Evolutionary conservation across 2,113 vertebrate genomes (phyloP).

Genomic region (Alouatta palliata): DNA sequence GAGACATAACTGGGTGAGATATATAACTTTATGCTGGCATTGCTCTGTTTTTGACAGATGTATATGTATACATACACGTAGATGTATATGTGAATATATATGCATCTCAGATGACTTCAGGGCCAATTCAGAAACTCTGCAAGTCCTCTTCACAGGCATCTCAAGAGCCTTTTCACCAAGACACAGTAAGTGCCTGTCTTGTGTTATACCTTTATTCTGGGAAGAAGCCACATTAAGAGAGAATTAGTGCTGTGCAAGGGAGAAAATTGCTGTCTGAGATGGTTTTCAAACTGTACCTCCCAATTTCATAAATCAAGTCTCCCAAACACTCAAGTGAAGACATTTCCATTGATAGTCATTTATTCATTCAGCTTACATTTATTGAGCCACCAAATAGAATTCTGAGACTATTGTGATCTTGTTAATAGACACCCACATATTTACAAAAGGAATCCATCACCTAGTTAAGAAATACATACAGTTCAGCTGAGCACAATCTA

Average conservation of each 20-base stretch:
- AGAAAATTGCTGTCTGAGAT: conserved; percentile 21
- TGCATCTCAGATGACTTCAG: not conserved
- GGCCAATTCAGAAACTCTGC: not conserved
- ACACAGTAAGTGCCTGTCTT: not conserved
- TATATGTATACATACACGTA: not conserved
- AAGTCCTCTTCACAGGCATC: not conserved
- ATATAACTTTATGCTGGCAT: not conserved
- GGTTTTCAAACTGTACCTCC: not conserved
- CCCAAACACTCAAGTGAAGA: not conserved
- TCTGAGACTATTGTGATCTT: not conserved
- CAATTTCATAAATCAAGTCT: conserved; percentile 33
- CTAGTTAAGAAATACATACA: not conserved
- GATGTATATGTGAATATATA: not conserved
- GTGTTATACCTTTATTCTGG: not conserved
- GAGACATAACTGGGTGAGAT: not conserved
- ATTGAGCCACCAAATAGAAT: not conserved
- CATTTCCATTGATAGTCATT: not conserved
- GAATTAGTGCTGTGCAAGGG: not conserved
- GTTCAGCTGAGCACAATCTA: not conserved
- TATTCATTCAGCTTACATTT: conserved; percentile 12
- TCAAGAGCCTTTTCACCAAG: not conserved
- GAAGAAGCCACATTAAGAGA: conserved; percentile 26
- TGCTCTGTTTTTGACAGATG: not conserved
- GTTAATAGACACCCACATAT: not conserved
- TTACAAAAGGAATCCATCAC: conserved; percentile 15